A percentile compares a stretch with the other conserved stretches of the same genome.
phyloP scores from a whole-genome alignment of 1,140 invertebrate genomes.

The Bactericera cockerelli region DNA sequence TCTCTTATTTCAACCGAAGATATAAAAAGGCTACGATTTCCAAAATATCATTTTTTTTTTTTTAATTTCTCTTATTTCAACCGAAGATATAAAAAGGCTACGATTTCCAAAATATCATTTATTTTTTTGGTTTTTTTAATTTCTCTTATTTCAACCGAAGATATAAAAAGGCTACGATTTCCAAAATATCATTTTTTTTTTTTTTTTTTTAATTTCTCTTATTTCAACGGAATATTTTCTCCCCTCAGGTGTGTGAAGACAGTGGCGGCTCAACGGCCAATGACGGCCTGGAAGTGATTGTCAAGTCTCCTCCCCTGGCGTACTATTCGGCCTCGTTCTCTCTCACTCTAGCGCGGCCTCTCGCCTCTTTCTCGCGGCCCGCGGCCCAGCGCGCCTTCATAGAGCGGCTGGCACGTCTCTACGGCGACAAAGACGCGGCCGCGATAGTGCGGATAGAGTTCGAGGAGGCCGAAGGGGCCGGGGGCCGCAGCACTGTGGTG shows the following conservation, averaged over 20 bases:
- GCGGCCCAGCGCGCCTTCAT: slow-evolving; percentile 58
- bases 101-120: no score
- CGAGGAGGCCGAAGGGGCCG: not conserved
- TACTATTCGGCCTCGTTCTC: slow-evolving; percentile 53
- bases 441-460: slow-evolving; percentile 43
- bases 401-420: slow-evolving; percentile 55
- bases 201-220: no score
- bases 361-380: slow-evolving; percentile 50
- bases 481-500: slow-evolving; percentile 29
- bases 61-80: no score
- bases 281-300: slow-evolving; percentile 63
- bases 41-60: no score
- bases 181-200: no score
- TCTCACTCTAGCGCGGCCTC: slow-evolving; percentile 57
- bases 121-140: no score
- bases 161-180: no score
- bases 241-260: slow-evolving; percentile 37
- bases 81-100: no score
- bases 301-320: slow-evolving; percentile 37
- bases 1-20: no score
- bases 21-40: no score
- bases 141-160: no score
- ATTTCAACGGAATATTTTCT: no score
- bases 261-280: slow-evolving; percentile 48
- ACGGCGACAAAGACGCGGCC: slow-evolving; percentile 52